Conservation (phyloP, 1,140 invertebrate genomes). For the Limonius californicus region DNA sequence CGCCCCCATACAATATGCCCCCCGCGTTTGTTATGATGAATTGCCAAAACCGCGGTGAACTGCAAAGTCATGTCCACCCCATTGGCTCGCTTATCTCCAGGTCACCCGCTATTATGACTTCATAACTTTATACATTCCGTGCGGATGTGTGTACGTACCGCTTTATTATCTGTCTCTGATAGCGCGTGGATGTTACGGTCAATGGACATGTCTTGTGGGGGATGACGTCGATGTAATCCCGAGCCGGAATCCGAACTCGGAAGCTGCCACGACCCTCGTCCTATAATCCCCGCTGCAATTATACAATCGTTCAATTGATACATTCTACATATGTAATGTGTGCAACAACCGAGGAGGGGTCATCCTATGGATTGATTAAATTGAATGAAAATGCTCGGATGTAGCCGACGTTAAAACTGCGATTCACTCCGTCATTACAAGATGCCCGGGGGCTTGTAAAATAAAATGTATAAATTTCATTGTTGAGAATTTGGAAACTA, state of each 20-base stretch:
- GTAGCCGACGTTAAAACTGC: no score
- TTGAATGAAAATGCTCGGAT: no score
- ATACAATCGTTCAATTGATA: conserved; percentile 13
- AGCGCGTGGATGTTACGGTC: conserved; percentile 11
- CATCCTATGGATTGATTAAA: not conserved
- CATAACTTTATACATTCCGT: conserved; percentile 8
- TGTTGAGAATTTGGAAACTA: no score
- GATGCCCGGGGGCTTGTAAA: no score
- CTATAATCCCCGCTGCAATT: not conserved
- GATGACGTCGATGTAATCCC: not conserved
- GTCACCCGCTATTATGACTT: conserved; percentile 13
- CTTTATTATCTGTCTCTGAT: conserved; percentile 9
- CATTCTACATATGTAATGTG: conserved; percentile 2
- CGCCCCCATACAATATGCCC: conserved; percentile 4
- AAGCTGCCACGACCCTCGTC: conserved; percentile 1
- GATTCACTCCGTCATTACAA: no score
- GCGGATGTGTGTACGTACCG: conserved; percentile 1
- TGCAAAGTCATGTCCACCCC: conserved; percentile 11
- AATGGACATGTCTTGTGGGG: not conserved
- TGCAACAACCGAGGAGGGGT: not conserved
- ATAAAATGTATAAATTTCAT: no score
- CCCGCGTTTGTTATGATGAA: conserved; percentile 7
- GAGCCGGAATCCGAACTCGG: conserved; percentile 9
- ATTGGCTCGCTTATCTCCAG: conserved; percentile 13
- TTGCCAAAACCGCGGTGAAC: not conserved